Conservation (phyloP, 2,113 vertebrate species). For the Callionymus lyra region DNA sequence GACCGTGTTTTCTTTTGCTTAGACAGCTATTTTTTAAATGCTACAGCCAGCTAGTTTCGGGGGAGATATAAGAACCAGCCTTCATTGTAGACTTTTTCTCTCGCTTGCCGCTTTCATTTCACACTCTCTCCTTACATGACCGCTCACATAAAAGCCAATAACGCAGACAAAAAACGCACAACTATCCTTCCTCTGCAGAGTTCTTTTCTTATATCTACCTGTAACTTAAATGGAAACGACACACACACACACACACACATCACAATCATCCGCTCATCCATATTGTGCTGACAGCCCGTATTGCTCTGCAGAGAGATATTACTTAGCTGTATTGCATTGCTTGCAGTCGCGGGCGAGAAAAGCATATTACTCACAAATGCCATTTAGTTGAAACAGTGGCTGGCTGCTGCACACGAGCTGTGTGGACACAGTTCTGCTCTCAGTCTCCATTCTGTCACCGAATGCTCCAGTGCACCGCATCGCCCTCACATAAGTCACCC, state of each 20-base stretch:
- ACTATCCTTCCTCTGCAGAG: conserved; percentile 19
- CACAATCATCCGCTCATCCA: conserved; percentile 45
- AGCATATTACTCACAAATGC: conserved; percentile 55
- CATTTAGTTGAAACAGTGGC: conserved; percentile 39
- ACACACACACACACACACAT: conserved; percentile 6
- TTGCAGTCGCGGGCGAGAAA: conserved; percentile 53
- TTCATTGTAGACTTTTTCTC: not conserved
- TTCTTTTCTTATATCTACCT: conserved; percentile 39
- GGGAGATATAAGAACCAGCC: too few species aligned
- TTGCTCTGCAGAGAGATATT: conserved; percentile 55
- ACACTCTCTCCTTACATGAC: conserved; percentile 7
- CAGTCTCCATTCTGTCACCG: conserved; percentile 8
- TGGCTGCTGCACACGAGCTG: conserved; percentile 26
- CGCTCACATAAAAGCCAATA: conserved; percentile 35
- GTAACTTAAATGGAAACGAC: conserved; percentile 46
- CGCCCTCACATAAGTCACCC: conserved; percentile 6
- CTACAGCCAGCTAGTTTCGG: too few species aligned
- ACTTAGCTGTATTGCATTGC: conserved; percentile 60
- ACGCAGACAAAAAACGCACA: conserved; percentile 21
- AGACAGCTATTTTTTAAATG: too few species aligned
- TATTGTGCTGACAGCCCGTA: conserved; percentile 50
- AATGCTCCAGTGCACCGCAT: conserved; percentile 10
- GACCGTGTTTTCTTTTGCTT: too few species aligned
- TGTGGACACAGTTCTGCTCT: conserved; percentile 25
- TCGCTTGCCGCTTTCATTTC: conserved; percentile 2